phyloP scores from a whole-genome alignment of 2,797 vertebrate species.

The Microhierax caerulescens region DNA sequence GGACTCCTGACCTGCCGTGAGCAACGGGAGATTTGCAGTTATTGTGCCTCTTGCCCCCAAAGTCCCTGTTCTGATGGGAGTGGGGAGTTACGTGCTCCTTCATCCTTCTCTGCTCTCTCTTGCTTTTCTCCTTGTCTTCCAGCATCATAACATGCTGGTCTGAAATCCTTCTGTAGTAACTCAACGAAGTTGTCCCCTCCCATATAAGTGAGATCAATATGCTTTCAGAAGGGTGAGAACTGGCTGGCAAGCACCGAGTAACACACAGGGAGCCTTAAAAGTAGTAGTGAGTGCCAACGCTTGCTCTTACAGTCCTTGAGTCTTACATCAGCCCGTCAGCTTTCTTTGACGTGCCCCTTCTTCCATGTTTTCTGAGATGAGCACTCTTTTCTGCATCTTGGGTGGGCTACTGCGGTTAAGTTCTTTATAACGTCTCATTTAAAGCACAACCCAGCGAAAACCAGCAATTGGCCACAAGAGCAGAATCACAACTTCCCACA shows the following conservation, averaged over 20 bases:
- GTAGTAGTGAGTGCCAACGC: neutral
- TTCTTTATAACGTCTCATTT: neutral
- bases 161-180: neutral
- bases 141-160: fast-evolving
- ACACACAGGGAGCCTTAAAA: neutral
- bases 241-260: neutral
- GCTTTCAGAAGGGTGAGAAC: neutral
- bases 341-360: neutral
- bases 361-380: neutral
- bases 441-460: neutral
- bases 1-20: neutral
- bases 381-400: neutral
- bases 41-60: neutral
- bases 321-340: neutral
- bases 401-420: neutral
- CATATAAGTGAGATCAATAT: neutral
- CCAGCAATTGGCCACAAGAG: fast-evolving
- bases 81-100: neutral
- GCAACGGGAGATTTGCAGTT: neutral
- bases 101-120: neutral
- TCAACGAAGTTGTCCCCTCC: neutral
- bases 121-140: neutral
- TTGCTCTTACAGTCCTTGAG: neutral
- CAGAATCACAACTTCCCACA: neutral
- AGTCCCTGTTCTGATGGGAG: neutral